Base-by-base conservation (phyloP, 2,797 vertebrate species). In the Dallia pectoralis region DNA sequence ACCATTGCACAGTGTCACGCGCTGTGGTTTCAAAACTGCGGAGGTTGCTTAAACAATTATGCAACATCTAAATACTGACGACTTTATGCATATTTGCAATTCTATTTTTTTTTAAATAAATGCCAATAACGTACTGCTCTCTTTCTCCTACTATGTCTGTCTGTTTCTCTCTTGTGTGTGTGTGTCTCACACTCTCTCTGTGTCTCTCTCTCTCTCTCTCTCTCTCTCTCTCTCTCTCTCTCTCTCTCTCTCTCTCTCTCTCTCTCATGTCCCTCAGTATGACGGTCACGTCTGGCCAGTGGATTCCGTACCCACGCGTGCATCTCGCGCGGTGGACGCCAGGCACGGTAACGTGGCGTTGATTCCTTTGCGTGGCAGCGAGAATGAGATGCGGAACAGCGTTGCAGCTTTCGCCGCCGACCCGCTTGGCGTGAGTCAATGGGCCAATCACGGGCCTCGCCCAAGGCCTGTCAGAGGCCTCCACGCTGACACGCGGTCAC, bases 331-430 rank as follows among this genome's bases (percentile, higher is more conserved):
- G 8, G 86, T 87, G 11, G 95, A 97, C 33, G 70, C 91, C 70
- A 95, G 94, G 79, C 89, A 96, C 40, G 95, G 96, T 89, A 97
- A 95, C 48, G 88, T 97, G 76, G 96, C 96, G 0, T 91, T 99
- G 85, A 98, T 98, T 84, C 97, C 97, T 0, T 90, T 99, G 81
- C 93, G 96, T 8, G 97, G 97, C 89, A 95, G 84, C 64, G 97
- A 98, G 88, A 96, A 94, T n/a, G 97, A 99, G 88, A 98, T 98
- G 93, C 94, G 97, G 89, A 96, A 92, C 90, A 98, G 97, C 33
- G 95, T 98, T 69, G 96, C 96, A 1, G 95, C 96, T 87, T 96
- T 97, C 79, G 85, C 93, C 67, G 84, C 95, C 6, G 96, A 98
- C 86, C 90, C 92, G 2, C 92, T 97, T 76, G 92, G 94, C 71